Base-by-base conservation (phyloP, 2,888 invertebrate species). In the Venustoraphidia nigricollis region DNA sequence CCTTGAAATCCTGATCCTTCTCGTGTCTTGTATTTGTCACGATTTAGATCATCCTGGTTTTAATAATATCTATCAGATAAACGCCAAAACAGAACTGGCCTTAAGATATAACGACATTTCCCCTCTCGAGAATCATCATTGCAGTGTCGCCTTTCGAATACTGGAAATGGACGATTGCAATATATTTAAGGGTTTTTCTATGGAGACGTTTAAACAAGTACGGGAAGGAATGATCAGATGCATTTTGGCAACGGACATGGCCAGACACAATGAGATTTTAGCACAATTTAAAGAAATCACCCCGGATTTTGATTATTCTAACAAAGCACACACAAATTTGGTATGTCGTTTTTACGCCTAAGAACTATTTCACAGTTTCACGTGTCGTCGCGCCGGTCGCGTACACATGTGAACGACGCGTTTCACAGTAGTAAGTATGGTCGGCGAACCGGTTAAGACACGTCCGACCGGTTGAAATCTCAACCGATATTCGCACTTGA, bases 121-220 rank as follows among this genome's bases (percentile, higher is more conserved):
- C 46, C 87, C 87, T 3, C 67, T 88, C 62, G 88, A 88, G 66
- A 88, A 88, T 66, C 88, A 88, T 65, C 88, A 88, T 63, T 87
- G 87, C 66, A 86, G 86, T 53, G 83, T 88, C 56, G 83, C 87
- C 42, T 88, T 88, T 66, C 78, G 84, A 52, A 77, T 88, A 55
- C 71, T 88, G 56, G 83, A 83, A 61, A 77, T 83, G 60, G 80
- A 83, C 48, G 83, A 85, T 60, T 83, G 83, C 65, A 88, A 88
- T 66, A 83, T 88, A 56, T 80, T 87, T 62, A 75, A 78, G 55
- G 79, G 80, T 58, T 72, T 85, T 58, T 72, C 71, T 55, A 67
- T 72, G 56, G 70, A 76, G 53, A 73, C 73, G 54, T 80, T 76
- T 63, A 75, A 74, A 59, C 71, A 73, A 56, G 77, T 84, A 36